A percentile compares a stretch with the other conserved stretches of the same genome.
These are phyloP conservation scores for Poecilobothrus nobilitatus DNA, from an alignment of 2,888 invertebrate genomes.

Conservation along the genomic window DNA sequence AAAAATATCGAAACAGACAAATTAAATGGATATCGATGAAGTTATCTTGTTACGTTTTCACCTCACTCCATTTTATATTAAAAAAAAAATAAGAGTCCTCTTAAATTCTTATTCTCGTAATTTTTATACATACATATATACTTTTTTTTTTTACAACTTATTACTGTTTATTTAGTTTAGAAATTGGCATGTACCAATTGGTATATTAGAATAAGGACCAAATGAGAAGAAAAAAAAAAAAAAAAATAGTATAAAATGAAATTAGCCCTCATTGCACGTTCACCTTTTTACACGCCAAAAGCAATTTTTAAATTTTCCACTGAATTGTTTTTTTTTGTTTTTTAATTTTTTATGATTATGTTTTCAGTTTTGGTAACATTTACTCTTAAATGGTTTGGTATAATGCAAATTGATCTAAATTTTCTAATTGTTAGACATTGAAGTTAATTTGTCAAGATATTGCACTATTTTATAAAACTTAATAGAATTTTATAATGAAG, in stretches of 20 bases:
- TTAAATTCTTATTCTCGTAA: not conserved
- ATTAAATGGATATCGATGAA: not conserved
- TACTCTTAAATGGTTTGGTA: too few relatives aligned
- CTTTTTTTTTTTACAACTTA: not conserved
- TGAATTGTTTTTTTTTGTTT: not conserved
- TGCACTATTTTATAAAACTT: too few relatives aligned
- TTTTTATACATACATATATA: not conserved
- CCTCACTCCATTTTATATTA: not conserved
- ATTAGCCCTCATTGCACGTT: conserved; percentile 9
- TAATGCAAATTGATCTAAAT: too few relatives aligned
- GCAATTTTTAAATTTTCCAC: not conserved
- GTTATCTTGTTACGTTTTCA: conserved; percentile 1
- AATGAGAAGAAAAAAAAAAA: not conserved
- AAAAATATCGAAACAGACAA: not conserved
- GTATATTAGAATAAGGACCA: not conserved
- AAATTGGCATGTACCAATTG: conserved; percentile 1
- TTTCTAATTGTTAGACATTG: too few relatives aligned
- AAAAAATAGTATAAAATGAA: not conserved
- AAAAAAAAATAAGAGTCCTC: not conserved
- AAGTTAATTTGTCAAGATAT: too few relatives aligned
- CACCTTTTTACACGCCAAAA: conserved; percentile 10
- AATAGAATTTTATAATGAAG: too few relatives aligned
- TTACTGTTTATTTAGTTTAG: conserved; percentile 1
- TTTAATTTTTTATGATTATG: not conserved
- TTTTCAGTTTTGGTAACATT: too few relatives aligned